A percentile compares a stretch with the other conserved stretches of the same genome.
These are phyloP conservation scores for Nemotelus pantherinus DNA, from an alignment of 2,888 invertebrate genomes.

Conservation along the genomic window DNA sequence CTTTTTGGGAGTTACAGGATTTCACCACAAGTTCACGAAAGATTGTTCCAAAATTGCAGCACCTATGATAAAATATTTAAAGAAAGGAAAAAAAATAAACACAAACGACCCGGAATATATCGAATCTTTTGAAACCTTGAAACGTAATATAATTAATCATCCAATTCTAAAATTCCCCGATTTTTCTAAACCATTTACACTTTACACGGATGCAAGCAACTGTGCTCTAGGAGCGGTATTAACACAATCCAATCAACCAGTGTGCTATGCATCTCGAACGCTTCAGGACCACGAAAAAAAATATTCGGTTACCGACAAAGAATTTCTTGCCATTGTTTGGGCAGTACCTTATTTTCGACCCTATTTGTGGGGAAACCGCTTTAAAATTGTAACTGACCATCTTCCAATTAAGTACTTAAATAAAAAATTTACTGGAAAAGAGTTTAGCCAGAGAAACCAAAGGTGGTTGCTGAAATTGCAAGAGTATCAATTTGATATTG, in stretches of 20 bases:
- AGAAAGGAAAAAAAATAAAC: neutral
- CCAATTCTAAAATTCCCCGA: constrained; percentile 45
- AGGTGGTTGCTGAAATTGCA: neutral
- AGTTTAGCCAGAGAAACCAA: neutral
- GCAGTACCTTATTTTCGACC: neutral
- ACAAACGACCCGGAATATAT: constrained; percentile 1
- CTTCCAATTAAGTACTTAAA: neutral
- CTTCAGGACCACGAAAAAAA: constrained; percentile 6
- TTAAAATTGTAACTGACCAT: constrained; percentile 4
- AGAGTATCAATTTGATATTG: neutral
- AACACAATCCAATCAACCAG: constrained; percentile 8
- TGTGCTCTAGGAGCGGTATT: neutral
- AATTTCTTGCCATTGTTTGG: neutral
- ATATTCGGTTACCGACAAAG: neutral
- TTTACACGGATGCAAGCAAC: neutral
- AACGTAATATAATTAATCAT: constrained; percentile 7
- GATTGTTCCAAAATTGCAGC: neutral
- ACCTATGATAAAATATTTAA: neutral
- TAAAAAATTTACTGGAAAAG: neutral
- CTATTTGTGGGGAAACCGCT: no score
- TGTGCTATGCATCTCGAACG: neutral
- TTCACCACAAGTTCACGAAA: neutral
- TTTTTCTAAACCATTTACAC: constrained; percentile 34
- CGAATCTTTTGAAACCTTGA: constrained; percentile 16
- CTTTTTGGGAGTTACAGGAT: constrained; percentile 1